Conservation (phyloP, 2,113 vertebrate species). For the Protobothrops flavoviridis region DNA sequence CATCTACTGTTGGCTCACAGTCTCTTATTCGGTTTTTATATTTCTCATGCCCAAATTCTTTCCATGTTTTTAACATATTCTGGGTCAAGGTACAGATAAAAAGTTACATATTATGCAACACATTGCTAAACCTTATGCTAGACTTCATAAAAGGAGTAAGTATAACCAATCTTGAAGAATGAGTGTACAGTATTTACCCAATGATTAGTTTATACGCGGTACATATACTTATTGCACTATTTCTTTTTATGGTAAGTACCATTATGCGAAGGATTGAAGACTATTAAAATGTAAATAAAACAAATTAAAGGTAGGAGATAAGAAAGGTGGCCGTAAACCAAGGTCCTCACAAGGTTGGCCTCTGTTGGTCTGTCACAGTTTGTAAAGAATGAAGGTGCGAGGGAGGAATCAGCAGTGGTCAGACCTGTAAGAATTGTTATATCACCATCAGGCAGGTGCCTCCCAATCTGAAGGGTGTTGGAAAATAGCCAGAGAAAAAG, state of each 20-base stretch:
- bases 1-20: neutral
- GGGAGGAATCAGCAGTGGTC: neutral
- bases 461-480: neutral
- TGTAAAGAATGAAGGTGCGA: neutral
- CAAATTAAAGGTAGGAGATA: neutral
- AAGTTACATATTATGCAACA: neutral
- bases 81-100: constrained; percentile 8
- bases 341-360: neutral
- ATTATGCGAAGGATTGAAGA: neutral
- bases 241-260: neutral
- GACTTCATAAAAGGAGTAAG: constrained; percentile 36
- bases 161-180: constrained; percentile 50
- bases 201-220: neutral
- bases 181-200: constrained; percentile 40
- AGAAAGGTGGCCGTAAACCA: neutral
- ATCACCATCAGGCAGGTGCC: neutral
- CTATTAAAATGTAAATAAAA: neutral
- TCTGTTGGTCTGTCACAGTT: neutral
- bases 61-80: constrained; percentile 17
- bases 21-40: neutral
- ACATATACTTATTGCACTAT: no score
- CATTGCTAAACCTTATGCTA: constrained; percentile 43
- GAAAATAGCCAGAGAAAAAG: neutral
- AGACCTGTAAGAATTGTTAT: neutral
- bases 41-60: neutral